phyloP scores from a whole-genome alignment of 2,797 vertebrate genomes.

The Typhlichthys eigenmanni region DNA sequence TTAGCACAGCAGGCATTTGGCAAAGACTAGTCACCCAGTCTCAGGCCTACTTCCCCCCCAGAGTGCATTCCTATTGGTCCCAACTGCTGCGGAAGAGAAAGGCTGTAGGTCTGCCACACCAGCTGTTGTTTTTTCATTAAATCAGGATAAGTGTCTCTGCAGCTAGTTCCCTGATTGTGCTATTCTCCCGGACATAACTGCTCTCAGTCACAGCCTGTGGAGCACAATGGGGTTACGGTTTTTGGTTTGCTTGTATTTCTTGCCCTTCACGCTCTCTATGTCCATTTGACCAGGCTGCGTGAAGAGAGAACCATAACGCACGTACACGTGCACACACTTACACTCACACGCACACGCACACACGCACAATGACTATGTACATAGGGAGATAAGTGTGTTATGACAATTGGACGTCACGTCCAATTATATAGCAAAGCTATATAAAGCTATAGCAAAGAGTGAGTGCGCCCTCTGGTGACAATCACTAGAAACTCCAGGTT shows the following conservation, averaged over 20 bases:
- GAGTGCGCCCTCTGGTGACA: constrained; percentile 22
- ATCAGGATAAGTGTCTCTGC: constrained; percentile 41
- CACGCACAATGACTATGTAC: no score
- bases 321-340: no score
- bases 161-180: constrained; percentile 15
- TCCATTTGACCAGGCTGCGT: background rate
- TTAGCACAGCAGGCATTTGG: constrained; percentile 1
- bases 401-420: no score
- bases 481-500: background rate
- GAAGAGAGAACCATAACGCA: no score
- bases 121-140: constrained; percentile 56
- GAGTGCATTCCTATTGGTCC: constrained; percentile 17
- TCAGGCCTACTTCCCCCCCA: background rate
- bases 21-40: background rate
- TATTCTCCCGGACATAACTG: constrained; percentile 48
- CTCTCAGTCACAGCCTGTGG: constrained; percentile 26
- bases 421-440: no score
- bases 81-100: constrained; percentile 42
- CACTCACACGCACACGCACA: no score
- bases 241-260: background rate
- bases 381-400: no score
- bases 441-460: background rate
- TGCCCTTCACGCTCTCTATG: background rate
- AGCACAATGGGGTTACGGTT: background rate
- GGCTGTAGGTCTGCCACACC: no score